phyloP scores from a whole-genome alignment of 2,797 vertebrate genomes.

The Epinephelus malabaricus region DNA sequence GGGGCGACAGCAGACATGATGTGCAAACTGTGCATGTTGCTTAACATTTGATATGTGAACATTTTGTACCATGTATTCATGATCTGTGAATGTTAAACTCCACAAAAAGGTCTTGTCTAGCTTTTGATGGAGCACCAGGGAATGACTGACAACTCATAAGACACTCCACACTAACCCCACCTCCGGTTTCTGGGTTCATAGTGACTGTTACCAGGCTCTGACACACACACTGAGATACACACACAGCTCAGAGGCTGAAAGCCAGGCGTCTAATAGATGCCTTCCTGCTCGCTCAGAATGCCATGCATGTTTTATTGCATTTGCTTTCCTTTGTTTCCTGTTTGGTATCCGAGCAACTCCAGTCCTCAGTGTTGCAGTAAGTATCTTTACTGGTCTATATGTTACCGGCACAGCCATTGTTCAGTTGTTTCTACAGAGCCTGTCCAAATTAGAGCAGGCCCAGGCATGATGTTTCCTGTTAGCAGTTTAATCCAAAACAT shows the following conservation, averaged over 20 bases:
- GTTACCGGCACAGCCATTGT: conserved; percentile 39
- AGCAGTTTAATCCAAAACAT: neutral
- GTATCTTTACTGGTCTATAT: conserved; percentile 38
- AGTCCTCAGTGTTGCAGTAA: conserved; percentile 42
- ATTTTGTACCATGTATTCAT: neutral
- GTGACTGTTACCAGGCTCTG: conserved; percentile 64
- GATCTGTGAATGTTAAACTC: neutral
- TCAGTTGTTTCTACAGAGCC: conserved; percentile 5
- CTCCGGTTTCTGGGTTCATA: conserved; percentile 71
- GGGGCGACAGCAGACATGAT: neutral
- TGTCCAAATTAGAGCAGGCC: conserved; percentile 13
- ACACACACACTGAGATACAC: neutral
- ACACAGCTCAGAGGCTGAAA: conserved; percentile 17
- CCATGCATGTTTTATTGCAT: conserved; percentile 80
- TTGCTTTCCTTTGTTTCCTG: conserved; percentile 74
- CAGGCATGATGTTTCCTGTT: conserved; percentile 25
- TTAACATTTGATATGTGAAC: neutral
- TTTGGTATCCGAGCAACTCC: conserved; percentile 77
- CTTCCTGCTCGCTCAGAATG: conserved; percentile 50
- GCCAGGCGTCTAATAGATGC: conserved; percentile 51
- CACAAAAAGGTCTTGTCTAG: neutral
- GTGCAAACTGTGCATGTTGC: neutral
- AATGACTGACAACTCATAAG: conserved; percentile 12
- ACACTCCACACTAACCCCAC: conserved; percentile 34
- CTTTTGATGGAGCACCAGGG: conserved; percentile 16